These are phyloP conservation scores for Spea hammondii DNA, from an alignment of 2,797 vertebrate species.

Conservation along the genomic window DNA sequence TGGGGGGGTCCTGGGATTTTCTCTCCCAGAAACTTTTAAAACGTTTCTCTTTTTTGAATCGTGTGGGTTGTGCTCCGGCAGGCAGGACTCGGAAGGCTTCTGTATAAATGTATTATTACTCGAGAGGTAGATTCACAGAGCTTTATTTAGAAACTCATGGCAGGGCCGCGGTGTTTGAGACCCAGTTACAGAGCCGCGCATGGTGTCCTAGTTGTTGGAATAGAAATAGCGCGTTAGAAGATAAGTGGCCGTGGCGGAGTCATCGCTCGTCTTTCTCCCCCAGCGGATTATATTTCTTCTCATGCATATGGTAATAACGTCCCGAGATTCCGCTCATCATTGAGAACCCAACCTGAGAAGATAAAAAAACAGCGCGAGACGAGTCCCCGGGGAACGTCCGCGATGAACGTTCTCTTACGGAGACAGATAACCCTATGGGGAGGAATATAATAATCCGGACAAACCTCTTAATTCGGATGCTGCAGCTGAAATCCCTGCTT, in stretches of 20 bases:
- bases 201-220: slow-evolving; percentile 41
- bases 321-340: background rate
- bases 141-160: background rate
- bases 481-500: too few relatives aligned
- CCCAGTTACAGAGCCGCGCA: slow-evolving; percentile 6
- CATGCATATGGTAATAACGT: slow-evolving; percentile 36
- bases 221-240: slow-evolving; percentile 40
- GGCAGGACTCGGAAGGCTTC: too few relatives aligned
- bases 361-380: background rate
- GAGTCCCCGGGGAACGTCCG: background rate
- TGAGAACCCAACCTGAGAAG: slow-evolving; percentile 3
- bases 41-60: too few relatives aligned
- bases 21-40: too few relatives aligned
- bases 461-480: too few relatives aligned
- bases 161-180: background rate
- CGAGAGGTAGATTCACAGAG: background rate
- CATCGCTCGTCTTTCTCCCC: slow-evolving; percentile 35
- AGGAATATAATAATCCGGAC: too few relatives aligned
- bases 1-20: too few relatives aligned
- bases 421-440: too few relatives aligned
- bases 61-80: too few relatives aligned
- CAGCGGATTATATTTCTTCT: slow-evolving; percentile 38
- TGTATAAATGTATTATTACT: too few relatives aligned
- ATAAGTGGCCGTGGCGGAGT: slow-evolving; percentile 27
- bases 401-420: background rate